Evolutionary conservation across 2,888 invertebrate genomes (phyloP), one percentile per base, ranked within the genome.

Genomic region (Himalopsyche anomala): DNA sequence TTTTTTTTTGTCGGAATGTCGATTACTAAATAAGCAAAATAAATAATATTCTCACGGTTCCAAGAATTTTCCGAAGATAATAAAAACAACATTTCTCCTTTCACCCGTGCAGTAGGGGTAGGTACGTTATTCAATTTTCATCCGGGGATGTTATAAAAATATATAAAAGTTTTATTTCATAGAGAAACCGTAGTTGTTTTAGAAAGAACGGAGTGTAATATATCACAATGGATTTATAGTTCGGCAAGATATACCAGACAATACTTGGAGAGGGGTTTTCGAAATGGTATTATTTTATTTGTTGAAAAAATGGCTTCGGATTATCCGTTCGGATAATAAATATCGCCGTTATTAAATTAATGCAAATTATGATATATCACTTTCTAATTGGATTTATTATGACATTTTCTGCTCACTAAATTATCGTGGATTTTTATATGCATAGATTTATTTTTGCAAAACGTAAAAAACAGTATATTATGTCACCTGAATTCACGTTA

Each of bases 121-220:
- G 51, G 62, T 62, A 62, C 19, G 19, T 19, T 62, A 62, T 19
- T 62, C 62, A 62, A 62, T 62, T 62, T 62, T 62, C 62, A 62
- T 62, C 62, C 62, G 19, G 28, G 11, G 62, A 51, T 15, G 62
- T 62, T 62, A 62, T 62, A 62, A 62, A 62, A 62, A 62, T 62
- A 62, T 19, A 62, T 62, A 62, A 62, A 62, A 62, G 62, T 62
- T 62, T 62, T 28, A 19, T 62, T 62, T 62, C 62, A 62, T 62
- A 62, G 62, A 62, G 62, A 62, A 62, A 62, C n/a, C 62, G 62
- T 19, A 62, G 62, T 28, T 62, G 62, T 62, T 51, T 15, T 15
- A 51, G 15, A 51, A 62, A 62, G 19, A 62, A 62, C 6, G 19
- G 62, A 11, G 28, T 19, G 62, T 19, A 28, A 62, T 62, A 62